Conservation (phyloP, 2,113 vertebrate species). For the Vulpes ferrilata region DNA sequence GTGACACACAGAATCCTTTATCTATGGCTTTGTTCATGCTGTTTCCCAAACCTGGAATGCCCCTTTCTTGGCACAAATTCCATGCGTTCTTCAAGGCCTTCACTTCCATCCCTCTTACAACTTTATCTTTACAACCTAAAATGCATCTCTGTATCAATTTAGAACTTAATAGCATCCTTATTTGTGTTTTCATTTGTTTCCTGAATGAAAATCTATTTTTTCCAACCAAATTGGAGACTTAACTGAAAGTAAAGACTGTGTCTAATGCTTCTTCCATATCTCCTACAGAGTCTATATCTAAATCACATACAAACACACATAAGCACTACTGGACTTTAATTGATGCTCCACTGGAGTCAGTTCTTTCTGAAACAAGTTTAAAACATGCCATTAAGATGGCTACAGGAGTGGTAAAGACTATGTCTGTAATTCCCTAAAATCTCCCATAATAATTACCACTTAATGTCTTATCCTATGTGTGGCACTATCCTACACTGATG, state of each 20-base stretch:
- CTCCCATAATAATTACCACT: not conserved
- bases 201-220: slow-evolving; percentile 18
- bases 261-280: not conserved
- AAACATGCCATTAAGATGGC: not conserved
- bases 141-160: not conserved
- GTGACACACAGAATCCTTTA: not conserved
- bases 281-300: not conserved
- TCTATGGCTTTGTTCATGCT: not conserved
- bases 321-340: not conserved
- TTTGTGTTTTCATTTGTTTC: not conserved
- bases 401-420: not conserved
- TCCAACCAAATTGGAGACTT: not conserved
- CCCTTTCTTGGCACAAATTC: not conserved
- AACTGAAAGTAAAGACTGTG: not conserved
- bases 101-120: not conserved
- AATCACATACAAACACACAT: not conserved
- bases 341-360: not conserved
- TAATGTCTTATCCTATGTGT: not conserved
- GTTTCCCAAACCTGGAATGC: not conserved
- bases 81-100: not conserved
- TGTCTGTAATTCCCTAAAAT: not conserved
- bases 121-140: not conserved
- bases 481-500: not conserved
- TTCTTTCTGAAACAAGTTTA: slow-evolving; percentile 1
- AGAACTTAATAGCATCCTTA: not conserved